phyloP scores from a whole-genome alignment of 2,888 invertebrate species.

The Carpatolechia fugitivella region DNA sequence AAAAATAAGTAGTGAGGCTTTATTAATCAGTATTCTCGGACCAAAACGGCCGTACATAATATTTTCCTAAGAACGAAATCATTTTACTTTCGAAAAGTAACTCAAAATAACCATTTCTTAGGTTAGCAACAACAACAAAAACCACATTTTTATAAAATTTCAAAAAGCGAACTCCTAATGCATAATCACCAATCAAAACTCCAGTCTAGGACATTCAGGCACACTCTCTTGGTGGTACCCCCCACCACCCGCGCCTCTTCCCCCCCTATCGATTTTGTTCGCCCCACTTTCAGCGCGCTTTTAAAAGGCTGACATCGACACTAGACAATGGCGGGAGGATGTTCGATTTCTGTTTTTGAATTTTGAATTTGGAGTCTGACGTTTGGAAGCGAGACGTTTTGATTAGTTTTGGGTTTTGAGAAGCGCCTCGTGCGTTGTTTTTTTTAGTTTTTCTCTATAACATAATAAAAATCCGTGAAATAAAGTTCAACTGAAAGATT shows the following conservation, averaged over 20 bases:
- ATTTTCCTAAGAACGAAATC: too few species aligned
- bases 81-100: too few species aligned
- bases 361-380: background rate
- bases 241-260: constrained; percentile 21
- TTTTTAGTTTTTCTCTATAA: background rate
- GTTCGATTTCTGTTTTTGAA: background rate
- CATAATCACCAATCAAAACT: background rate
- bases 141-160: too few species aligned
- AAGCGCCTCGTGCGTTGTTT: too few species aligned
- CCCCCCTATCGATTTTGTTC: constrained; percentile 65
- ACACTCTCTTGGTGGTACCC: background rate
- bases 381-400: background rate
- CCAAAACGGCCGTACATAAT: too few species aligned
- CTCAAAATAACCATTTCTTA: too few species aligned
- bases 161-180: background rate
- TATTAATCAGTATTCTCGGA: too few species aligned
- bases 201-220: background rate
- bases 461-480: too few species aligned
- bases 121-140: too few species aligned
- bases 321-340: constrained; percentile 46
- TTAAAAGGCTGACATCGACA: constrained; percentile 47
- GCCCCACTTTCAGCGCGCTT: constrained; percentile 53
- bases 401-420: background rate
- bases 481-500: too few species aligned
- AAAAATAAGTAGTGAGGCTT: too few species aligned